Evolutionary conservation across 1,140 invertebrate species (phyloP), one percentile per base, ranked within the genome.

Genomic region (Cryptotermes secundus): DNA sequence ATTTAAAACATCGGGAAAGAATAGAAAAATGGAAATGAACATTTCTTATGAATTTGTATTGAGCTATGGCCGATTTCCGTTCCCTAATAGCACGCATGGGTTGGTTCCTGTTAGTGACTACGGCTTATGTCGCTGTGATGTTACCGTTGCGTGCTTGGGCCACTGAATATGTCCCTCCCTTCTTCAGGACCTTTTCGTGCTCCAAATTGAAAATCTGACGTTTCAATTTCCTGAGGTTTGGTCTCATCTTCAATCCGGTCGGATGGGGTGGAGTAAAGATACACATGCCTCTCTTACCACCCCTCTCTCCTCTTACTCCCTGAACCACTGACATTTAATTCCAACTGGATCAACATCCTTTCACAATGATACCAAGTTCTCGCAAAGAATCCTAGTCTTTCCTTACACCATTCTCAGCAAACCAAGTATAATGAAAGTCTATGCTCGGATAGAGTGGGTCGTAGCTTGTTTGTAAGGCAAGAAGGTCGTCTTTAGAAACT

Each of bases 221-320:
- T 82, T 82, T 82, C 81, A 82, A 82, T 82, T 82, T 82, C 81
- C 81, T 82, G 81, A 82, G 81, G 42, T 82, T 82, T 82, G 81
- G 81, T 82, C 81, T 82, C 81, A 45, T 82, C 36, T 45, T 42
- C 35, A 45, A 49, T 22, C 36, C 6, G 26, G 10, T 42, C 59
- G 59, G 59, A 72, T 72, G 59, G 59, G 14, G 59, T 72, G 59
- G 59, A 72, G 59, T 26, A 72, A 31, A 72, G 59, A 72, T 72
- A 72, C 59, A 72, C 59, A 72, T 14, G n/a, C 26, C 59, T 49
- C 14, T 16, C n/a, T n/a, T n/a, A 12, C 9, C n/a, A 26, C n/a
- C 7, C n/a, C 38, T 38, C 38, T 38, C 38, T 38, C 12, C n/a
- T 49, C 59, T 31, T 16, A n/a, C 59, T 31, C 26, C 7, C 26